phyloP scores from a whole-genome alignment of 2,797 vertebrate species.

The Pseudochirops cupreus region DNA sequence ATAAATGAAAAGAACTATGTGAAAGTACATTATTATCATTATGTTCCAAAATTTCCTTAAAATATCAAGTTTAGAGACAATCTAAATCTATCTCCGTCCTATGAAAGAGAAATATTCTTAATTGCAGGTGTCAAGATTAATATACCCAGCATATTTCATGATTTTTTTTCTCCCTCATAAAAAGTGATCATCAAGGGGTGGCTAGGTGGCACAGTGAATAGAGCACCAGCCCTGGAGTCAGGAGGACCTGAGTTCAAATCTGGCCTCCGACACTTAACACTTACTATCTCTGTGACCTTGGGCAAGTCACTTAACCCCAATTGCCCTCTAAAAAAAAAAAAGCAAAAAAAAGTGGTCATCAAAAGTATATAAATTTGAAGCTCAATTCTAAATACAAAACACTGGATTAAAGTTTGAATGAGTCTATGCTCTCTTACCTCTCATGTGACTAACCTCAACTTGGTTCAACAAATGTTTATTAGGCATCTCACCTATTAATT shows the following conservation, averaged over 20 bases:
- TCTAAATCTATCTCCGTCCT: not conserved
- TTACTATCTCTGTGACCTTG: too few species aligned
- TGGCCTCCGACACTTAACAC: too few species aligned
- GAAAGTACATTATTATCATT: not conserved
- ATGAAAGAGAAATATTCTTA: not conserved
- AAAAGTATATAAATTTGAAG: not conserved
- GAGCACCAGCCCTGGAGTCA: too few species aligned
- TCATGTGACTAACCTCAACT: not conserved
- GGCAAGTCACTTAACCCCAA: too few species aligned
- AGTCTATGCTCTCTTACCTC: not conserved
- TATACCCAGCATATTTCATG: not conserved
- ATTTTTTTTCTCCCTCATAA: not conserved
- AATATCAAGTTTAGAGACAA: not conserved
- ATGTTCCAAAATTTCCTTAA: not conserved
- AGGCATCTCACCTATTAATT: not conserved
- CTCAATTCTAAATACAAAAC: not conserved
- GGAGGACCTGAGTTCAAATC: too few species aligned
- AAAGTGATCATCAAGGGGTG: not conserved
- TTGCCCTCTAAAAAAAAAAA: too few species aligned
- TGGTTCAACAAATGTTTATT: not conserved
- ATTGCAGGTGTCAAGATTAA: not conserved
- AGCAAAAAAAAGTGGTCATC: not conserved
- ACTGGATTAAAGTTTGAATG: not conserved
- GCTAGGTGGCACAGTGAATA: too few species aligned
- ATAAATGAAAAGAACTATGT: not conserved